Conservation (phyloP, 2,888 invertebrate species). For the Apoda limacodes region DNA sequence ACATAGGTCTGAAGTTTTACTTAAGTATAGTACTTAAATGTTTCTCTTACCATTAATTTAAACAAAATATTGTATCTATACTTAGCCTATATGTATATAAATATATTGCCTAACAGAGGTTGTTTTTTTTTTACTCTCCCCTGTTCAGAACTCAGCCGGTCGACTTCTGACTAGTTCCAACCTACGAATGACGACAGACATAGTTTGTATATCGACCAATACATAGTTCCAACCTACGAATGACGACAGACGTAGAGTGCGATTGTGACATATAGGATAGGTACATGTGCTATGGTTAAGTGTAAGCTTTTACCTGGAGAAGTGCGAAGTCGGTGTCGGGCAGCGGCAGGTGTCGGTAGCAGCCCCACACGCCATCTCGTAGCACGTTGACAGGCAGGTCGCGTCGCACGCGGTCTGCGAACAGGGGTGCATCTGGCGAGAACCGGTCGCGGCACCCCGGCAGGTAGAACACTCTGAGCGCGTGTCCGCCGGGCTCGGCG, state of each 20-base stretch:
- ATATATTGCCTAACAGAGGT: too few species aligned
- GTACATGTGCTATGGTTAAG: too few species aligned
- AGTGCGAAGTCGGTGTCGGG: slow-evolving; percentile 49
- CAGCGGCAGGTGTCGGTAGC: slow-evolving; percentile 83
- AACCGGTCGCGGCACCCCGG: slow-evolving; percentile 75
- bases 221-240: not conserved
- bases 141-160: too few species aligned
- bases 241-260: not conserved
- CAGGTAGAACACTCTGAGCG: slow-evolving; percentile 79
- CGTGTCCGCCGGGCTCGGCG: slow-evolving; percentile 86
- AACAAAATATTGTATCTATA: too few species aligned
- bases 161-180: too few species aligned
- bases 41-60: too few species aligned
- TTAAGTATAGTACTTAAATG: too few species aligned
- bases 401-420: slow-evolving; percentile 72
- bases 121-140: too few species aligned
- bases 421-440: slow-evolving; percentile 66
- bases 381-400: slow-evolving; percentile 90
- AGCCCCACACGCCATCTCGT: slow-evolving; percentile 87
- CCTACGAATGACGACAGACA: too few species aligned
- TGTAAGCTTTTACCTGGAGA: slow-evolving; percentile 63
- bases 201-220: not conserved
- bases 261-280: too few species aligned
- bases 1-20: too few species aligned
- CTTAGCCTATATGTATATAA: too few species aligned